phyloP scores from a whole-genome alignment of 1,140 invertebrate species.

The Temnothorax nylanderi region DNA sequence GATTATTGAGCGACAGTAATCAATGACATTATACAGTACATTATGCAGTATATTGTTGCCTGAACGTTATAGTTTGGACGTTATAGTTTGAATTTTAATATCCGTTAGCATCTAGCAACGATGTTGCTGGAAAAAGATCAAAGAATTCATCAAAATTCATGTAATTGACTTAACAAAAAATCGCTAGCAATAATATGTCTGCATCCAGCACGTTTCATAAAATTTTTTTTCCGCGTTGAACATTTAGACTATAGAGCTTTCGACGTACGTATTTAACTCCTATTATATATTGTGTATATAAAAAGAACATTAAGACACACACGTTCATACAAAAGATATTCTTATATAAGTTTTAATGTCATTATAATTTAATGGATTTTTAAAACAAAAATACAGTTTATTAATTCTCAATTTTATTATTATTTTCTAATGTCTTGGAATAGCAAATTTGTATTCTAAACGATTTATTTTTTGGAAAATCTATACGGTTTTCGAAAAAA shows the following conservation, averaged over 20 bases:
- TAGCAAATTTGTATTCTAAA: conserved; percentile 19
- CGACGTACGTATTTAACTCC: conserved; percentile 52
- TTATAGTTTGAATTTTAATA: neutral
- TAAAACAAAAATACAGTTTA: conserved; percentile 9
- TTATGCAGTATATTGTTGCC: neutral
- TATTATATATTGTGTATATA: conserved; percentile 32
- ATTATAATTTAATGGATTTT: conserved; percentile 1
- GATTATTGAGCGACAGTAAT: conserved; percentile 28
- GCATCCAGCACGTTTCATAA: conserved; percentile 66
- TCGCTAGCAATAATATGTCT: conserved; percentile 27
- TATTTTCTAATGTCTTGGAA: neutral
- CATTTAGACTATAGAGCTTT: conserved; percentile 67
- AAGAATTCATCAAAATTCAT: conserved; percentile 3
- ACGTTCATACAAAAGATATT: conserved; percentile 3
- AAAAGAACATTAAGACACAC: neutral
- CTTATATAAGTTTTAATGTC: neutral
- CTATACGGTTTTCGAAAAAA: too few relatives aligned
- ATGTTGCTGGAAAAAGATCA: conserved; percentile 6
- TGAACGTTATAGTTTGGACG: neutral
- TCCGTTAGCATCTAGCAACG: neutral
- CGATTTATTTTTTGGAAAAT: conserved; percentile 33
- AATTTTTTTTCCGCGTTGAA: conserved; percentile 38
- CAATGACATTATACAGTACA: neutral
- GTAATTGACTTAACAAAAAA: conserved; percentile 19
- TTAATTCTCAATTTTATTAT: conserved; percentile 19